Base-by-base conservation (phyloP, 2,888 invertebrate species). In the Napeogenes inachia region DNA sequence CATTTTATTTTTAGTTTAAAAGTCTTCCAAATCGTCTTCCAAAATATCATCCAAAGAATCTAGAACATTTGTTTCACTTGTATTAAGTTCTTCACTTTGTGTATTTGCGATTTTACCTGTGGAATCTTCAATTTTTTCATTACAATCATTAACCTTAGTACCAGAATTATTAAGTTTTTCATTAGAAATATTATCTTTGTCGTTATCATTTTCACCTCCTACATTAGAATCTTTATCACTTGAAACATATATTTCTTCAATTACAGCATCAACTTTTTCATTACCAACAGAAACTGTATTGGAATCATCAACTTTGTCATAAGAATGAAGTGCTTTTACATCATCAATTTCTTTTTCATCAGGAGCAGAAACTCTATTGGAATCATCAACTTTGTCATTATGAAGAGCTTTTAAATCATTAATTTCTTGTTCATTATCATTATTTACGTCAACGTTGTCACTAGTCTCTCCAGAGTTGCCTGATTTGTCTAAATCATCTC, bases 11-110 rank as follows among this genome's bases (percentile, higher is more conserved):
- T 13, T 3, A 47, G 30, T 46, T 73, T 66, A 81, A 68, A 77
- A 86, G 69, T 86, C 85, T 70, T 81, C 84, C 45, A 85, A 78
- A 71, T 85, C 85, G 5, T 80, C 79, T 3, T 81, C 82, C 59
- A 65, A 62, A 30, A 73, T 65, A 6, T 66, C 61, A 13, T 70
- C 64, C 42, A 65, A 68, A 8, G 35, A 54, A 13, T 60, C 45
- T 5, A 59, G 45, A 21, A 21, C 21, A 8, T 21, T 54, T 13
- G 61, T 33, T 32, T 61, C 63, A 30, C 71, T 56, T n/a, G 67
- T 53, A 8, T 12, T 30, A 10, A 21, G 13, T 13, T 50, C 30
- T n/a, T 21, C 12, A 50, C 30, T 50, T 13, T 21, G 13, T 50
- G 50, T 21, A 50, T 50, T 4, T 13, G 10, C 8, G 21, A 46